Evolutionary conservation across 2,797 vertebrate species (phyloP), one percentile per base, ranked within the genome.

Genomic region (Sebastes taczanowskii): DNA sequence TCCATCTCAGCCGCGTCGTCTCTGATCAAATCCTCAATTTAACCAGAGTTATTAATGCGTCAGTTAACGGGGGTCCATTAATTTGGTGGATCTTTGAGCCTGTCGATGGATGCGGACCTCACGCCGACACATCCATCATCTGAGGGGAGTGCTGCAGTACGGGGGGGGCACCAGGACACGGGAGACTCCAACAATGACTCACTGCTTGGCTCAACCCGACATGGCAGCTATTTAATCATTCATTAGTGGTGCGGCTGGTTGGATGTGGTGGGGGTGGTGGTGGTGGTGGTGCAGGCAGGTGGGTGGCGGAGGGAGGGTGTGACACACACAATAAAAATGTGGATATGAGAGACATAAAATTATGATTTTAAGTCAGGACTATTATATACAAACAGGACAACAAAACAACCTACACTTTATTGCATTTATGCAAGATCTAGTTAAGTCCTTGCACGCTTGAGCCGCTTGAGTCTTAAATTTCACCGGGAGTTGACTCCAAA

Each of bases 91-190:
- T 86, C 82, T 84, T 79, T 77, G 85, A 85, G 85, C 22, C 74
- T 52, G 83, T 60, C 55, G 34, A 64, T 77, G 84, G 86, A 84
- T 70, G 84, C 81, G 32, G 78, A 85, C 66, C 80, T 74, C 59
- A 83, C 32, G 60, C 83, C 23, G 53, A 79, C 86, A 79, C 92
- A 95, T 94, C 88, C 86, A 92, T 95, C 94, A 94, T 80, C 38
- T 14, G 62, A 80, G 77, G 72, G 66, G 52, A 55, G 14, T 5
- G 78, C 59, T n/a, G 59, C 59, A 11, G 59, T 11, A 30, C 9
- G 65, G 85, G 68, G 81, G 84, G 66, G 77, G 85, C 81, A 81
- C 64, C 66, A 71, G 83, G 84, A 83, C 81, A 81, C 76, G 11
- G 73, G 74, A 83, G 74, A 81, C 80, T 88, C 88, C 77, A 88